Conservation (phyloP, 2,113 vertebrate genomes). For the Plecotus auritus region DNA sequence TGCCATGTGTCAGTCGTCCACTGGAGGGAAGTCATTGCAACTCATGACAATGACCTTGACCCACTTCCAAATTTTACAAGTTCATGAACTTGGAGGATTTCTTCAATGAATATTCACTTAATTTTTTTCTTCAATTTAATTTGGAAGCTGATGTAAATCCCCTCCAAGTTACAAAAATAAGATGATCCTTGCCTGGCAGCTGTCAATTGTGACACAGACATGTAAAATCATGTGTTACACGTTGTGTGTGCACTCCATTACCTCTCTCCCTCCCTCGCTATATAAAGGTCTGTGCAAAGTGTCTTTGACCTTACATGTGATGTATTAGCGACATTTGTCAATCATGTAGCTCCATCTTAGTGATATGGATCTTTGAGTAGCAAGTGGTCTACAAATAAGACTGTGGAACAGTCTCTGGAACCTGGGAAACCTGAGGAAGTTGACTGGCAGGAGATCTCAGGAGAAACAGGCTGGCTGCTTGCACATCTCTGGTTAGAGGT, state of each 20-base stretch:
- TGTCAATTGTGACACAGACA: rapidly evolving
- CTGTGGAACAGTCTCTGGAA: too few relatives aligned
- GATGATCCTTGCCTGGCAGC: background rate
- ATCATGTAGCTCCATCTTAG: too few relatives aligned
- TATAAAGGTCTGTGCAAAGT: background rate
- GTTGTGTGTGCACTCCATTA: background rate
- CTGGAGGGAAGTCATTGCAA: background rate
- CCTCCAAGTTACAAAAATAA: background rate
- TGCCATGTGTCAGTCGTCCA: background rate
- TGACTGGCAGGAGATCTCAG: too few relatives aligned
- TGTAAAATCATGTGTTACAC: background rate
- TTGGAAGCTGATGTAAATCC: background rate
- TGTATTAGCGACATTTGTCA: too few relatives aligned
- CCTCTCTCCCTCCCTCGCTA: background rate
- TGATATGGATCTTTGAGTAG: too few relatives aligned
- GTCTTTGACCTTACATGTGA: background rate
- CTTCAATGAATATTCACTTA: too few relatives aligned
- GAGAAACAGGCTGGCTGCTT: too few relatives aligned
- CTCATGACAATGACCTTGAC: background rate
- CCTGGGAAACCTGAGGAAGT: too few relatives aligned
- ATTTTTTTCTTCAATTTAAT: background rate
- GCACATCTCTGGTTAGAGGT: too few relatives aligned
- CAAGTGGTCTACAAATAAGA: too few relatives aligned
- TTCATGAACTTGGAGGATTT: too few relatives aligned
- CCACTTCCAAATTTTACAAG: background rate